A percentile compares a stretch with the other conserved stretches of the same genome.
phyloP scores from a whole-genome alignment of 2,888 invertebrate genomes.

The Lysandra coridon region DNA sequence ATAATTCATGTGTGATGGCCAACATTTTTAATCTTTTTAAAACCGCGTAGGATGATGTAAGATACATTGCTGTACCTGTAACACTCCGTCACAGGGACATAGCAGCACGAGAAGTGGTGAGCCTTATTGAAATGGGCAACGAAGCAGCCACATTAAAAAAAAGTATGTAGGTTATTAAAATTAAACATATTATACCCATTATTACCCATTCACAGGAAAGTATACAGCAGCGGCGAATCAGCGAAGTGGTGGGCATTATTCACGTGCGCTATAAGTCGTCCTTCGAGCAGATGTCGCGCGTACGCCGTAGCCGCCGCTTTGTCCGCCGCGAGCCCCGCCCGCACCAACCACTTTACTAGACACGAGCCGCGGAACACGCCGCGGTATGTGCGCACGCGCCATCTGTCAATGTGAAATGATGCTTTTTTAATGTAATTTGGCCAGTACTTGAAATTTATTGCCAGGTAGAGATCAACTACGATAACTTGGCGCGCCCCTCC shows the following conservation, averaged over 20 bases:
- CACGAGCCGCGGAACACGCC: conserved; percentile 91
- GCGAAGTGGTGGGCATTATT: conserved; percentile 92
- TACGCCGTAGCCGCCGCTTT: conserved; percentile 90
- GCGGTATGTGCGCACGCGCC: conserved; percentile 88
- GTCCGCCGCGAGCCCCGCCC: conserved; percentile 89
- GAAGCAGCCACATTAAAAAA: too few species aligned
- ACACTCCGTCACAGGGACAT: too few species aligned
- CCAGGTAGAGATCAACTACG: too few species aligned
- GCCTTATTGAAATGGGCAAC: too few species aligned
- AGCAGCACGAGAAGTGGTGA: too few species aligned
- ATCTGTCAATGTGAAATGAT: conserved; percentile 68
- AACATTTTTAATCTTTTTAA: too few species aligned
- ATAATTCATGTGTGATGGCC: too few species aligned
- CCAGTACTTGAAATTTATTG: neutral
- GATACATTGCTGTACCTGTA: too few species aligned
- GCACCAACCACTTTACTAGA: conserved; percentile 92
- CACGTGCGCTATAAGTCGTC: conserved; percentile 91
- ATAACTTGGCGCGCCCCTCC: too few species aligned
- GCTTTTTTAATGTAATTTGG: neutral
- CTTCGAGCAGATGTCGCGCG: conserved; percentile 90
- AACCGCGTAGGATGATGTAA: too few species aligned
- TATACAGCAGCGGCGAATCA: conserved; percentile 90
- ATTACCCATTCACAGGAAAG: conserved; percentile 74
- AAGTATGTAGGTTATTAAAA: neutral
- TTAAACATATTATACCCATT: too few species aligned